Percentiles rank a stretch among this genome's conserved stretches.
These are phyloP conservation scores for Drosophila truncata DNA, from an alignment of 1,140 invertebrate genomes.

Conservation along the genomic window DNA sequence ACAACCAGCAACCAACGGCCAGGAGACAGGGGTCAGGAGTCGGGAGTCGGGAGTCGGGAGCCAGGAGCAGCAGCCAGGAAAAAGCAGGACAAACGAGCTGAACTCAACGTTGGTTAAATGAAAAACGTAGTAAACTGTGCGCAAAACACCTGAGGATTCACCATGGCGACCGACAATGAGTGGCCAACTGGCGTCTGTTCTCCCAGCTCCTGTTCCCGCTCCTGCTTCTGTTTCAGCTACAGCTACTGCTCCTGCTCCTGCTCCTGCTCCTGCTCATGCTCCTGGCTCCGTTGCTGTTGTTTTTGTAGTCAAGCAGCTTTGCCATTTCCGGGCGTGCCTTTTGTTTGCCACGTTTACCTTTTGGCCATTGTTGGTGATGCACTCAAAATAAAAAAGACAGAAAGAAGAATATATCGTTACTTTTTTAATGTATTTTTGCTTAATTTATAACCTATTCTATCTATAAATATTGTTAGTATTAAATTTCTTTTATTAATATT, in stretches of 20 bases:
- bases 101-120: slow-evolving; percentile 73
- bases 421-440: not conserved
- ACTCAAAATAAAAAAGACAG: not conserved
- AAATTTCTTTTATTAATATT: not conserved
- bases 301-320: slow-evolving; percentile 78
- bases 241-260: slow-evolving; percentile 16
- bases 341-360: slow-evolving; percentile 80
- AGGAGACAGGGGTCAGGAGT: not conserved
- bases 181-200: slow-evolving; percentile 72
- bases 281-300: slow-evolving; percentile 29
- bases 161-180: slow-evolving; percentile 82
- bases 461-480: too few species aligned
- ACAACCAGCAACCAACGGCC: slow-evolving; percentile 26
- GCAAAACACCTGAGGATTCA: slow-evolving; percentile 85
- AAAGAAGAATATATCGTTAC: not conserved
- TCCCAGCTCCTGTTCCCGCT: slow-evolving; percentile 30
- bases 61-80: slow-evolving; percentile 22
- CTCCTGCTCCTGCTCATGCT: slow-evolving; percentile 10
- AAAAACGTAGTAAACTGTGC: slow-evolving; percentile 84
- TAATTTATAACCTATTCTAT: too few species aligned
- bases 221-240: slow-evolving; percentile 13
- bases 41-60: slow-evolving; percentile 2
- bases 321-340: slow-evolving; percentile 79
- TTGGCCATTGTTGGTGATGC: slow-evolving; percentile 56
- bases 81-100: slow-evolving; percentile 68